These are phyloP conservation scores for Cosmia trapezina DNA, from an alignment of 2,888 invertebrate genomes.

Conservation along the genomic window DNA sequence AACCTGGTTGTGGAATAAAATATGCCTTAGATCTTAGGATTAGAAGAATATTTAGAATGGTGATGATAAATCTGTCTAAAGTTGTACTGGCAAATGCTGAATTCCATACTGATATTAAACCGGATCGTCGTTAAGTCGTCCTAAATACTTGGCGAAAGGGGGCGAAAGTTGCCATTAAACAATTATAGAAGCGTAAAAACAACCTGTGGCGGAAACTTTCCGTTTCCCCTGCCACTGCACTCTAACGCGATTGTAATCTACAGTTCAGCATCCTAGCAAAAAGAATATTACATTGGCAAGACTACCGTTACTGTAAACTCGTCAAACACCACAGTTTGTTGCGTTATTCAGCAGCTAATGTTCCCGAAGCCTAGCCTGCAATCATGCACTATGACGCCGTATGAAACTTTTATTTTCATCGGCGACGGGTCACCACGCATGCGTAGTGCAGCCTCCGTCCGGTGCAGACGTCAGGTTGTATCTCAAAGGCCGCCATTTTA, in stretches of 20 bases:
- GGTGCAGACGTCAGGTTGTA: slow-evolving; percentile 35
- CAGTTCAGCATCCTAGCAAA: not conserved
- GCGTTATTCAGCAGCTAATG: slow-evolving; percentile 11
- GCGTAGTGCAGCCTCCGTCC: slow-evolving; percentile 35
- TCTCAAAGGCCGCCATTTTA: slow-evolving; percentile 19
- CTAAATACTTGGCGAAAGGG: not conserved
- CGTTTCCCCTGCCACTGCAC: not conserved
- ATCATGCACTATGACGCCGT: slow-evolving; percentile 9
- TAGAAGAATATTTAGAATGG: not conserved
- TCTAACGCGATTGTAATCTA: not conserved
- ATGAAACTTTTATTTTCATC: slow-evolving; percentile 35
- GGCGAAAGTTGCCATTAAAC: not conserved
- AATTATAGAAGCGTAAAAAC: not conserved
- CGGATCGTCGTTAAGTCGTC: not conserved
- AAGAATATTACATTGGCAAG: not conserved
- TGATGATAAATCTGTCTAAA: not conserved
- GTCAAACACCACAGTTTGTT: not conserved
- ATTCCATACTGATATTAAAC: not conserved
- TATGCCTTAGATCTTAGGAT: slow-evolving; percentile 29
- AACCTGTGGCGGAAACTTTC: not conserved
- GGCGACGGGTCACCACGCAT: slow-evolving; percentile 47
- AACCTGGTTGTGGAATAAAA: slow-evolving; percentile 85
- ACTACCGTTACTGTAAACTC: not conserved
- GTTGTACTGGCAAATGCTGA: not conserved
- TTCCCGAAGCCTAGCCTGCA: slow-evolving; percentile 6